Evolutionary conservation across 2,888 invertebrate genomes (phyloP).

Genomic region (Dioctria rufipes): DNA sequence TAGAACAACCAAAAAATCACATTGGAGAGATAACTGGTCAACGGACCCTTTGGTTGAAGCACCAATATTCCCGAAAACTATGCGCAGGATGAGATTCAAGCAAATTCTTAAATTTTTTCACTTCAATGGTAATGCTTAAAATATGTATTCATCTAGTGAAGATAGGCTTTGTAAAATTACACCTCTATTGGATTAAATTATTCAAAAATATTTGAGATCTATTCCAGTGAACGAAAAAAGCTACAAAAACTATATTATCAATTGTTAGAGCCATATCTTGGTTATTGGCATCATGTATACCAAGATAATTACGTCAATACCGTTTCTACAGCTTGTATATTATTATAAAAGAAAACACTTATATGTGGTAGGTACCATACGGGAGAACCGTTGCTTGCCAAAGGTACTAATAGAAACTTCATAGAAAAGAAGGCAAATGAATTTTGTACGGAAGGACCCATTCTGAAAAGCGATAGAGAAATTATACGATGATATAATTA

Average conservation of each 20-base stretch:
- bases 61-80: slow-evolving; percentile 40
- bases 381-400: slow-evolving; percentile 44
- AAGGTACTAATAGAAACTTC: slow-evolving; percentile 51
- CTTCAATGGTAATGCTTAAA: slow-evolving; percentile 30
- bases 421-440: slow-evolving; percentile 49
- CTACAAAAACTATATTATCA: slow-evolving; percentile 32
- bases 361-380: slow-evolving; percentile 42
- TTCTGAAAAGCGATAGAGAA: slow-evolving; percentile 50
- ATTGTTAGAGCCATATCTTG: slow-evolving; percentile 1
- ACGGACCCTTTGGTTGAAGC: slow-evolving; percentile 39
- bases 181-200: slow-evolving; percentile 8
- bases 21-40: slow-evolving; percentile 51
- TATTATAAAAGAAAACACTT: slow-evolving; percentile 52
- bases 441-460: slow-evolving; percentile 52
- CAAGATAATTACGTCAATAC: slow-evolving; percentile 53
- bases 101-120: slow-evolving; percentile 46
- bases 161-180: slow-evolving; percentile 33
- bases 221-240: background rate
- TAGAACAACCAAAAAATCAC: slow-evolving; percentile 37
- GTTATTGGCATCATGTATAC: slow-evolving; percentile 52
- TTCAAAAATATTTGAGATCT: background rate
- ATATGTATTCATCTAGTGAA: slow-evolving; percentile 2
- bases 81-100: slow-evolving; percentile 44
- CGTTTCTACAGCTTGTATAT: slow-evolving; percentile 51
- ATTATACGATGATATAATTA: slow-evolving; percentile 40